Base-by-base conservation (phyloP, 2,113 vertebrate genomes). In the Strigops habroptila region DNA sequence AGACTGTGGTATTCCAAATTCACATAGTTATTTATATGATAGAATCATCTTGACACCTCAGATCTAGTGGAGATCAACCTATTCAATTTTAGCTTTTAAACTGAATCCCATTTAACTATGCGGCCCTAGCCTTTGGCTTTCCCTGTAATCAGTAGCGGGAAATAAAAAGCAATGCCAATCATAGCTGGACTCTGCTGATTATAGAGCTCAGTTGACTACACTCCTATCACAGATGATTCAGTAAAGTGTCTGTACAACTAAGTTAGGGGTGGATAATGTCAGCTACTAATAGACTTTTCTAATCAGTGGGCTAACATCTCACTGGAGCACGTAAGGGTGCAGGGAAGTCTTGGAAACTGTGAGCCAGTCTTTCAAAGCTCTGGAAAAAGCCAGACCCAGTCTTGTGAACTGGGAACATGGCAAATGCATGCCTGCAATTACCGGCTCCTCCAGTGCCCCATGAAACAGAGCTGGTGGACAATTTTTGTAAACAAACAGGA, bases 91-190 rank as follows among this genome's bases (percentile, higher is more conserved):
- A 69, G n/a, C 15, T 93, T 90, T 91, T 60, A 67, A 89, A 83
- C 10, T 39, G 55, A 94, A 80, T 69, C 39, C 33, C 51, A 74
- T 74, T 88, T 83, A 90, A 74, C 68, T 59, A 88, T 43, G 41
- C 60, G 83, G 77, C 14, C 43, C 13, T 15, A 62, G n/a, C 41
- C 46, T 81, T 78, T 88, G 76, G 69, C 53, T 90, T 70, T 90
- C 46, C 30, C 64, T 73, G 55, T 73, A 90, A 96, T 78, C 80
- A 90, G 60, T 2, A 4, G 35, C 31, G 49, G 64, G 59, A 90
- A 88, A 88, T 65, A 88, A 83, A 82, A 91, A 39, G 59, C 65
- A 97, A 90, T 90, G 94, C 86, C 76, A 93, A n/a, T 91, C 80
- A 84, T 81, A 60, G 80, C 46, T 90, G 82, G 82, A 93, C 71